A percentile compares a stretch with the other conserved stretches of the same genome.
Conservation (phyloP, 2,797 vertebrate species). For the Parauchenoglanis punctatus region DNA sequence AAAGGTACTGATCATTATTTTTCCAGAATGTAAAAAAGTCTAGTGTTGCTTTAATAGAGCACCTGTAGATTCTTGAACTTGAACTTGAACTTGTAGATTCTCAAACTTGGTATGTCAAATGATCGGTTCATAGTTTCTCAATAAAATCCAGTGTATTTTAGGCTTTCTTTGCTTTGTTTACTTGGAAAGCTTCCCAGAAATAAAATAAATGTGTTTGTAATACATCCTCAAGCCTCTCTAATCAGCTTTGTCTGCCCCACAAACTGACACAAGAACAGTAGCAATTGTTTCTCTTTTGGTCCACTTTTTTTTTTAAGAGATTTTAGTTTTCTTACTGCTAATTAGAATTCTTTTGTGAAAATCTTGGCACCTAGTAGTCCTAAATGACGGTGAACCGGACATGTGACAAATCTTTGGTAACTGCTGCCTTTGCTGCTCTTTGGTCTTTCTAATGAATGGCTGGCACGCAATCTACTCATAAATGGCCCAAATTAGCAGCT, state of each 20-base stretch:
- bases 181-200: conserved; percentile 1
- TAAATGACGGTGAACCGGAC: conserved; percentile 67
- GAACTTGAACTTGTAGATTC: not conserved
- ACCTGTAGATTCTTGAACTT: not conserved
- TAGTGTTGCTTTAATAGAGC: not conserved
- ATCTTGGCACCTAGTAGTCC: conserved; percentile 61
- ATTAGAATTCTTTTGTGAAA: conserved; percentile 76
- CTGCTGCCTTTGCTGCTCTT: conserved; percentile 60
- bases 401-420: conserved; percentile 78
- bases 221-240: conserved; percentile 66
- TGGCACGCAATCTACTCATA: conserved; percentile 69
- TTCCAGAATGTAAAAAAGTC: conserved; percentile 53
- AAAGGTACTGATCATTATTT: conserved; percentile 40
- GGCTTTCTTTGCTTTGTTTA: not conserved
- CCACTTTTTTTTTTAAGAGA: conserved; percentile 62
- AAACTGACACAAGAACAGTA: conserved; percentile 69
- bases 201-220: conserved; percentile 69
- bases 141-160: not conserved
- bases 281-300: conserved; percentile 65
- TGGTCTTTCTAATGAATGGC: conserved; percentile 66
- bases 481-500: conserved; percentile 69
- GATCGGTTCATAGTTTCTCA: not conserved
- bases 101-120: not conserved
- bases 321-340: conserved; percentile 66
- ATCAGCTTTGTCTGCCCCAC: conserved; percentile 70